Percentiles rank a stretch among this genome's conserved stretches.
phyloP scores from a whole-genome alignment of 1,140 invertebrate species.

The Dryas iulia region DNA sequence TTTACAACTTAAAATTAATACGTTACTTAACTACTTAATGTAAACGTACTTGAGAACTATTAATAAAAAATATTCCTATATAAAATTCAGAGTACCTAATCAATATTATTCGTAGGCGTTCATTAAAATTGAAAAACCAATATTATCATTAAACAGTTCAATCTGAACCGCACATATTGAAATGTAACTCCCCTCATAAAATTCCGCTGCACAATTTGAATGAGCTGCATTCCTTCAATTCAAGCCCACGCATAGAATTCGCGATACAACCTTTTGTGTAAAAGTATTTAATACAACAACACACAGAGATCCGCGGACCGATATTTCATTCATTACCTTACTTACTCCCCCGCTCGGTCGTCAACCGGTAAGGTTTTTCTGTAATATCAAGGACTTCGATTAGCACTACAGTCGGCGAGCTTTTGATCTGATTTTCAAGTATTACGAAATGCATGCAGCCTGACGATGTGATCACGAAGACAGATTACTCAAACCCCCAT shows the following conservation, averaged over 20 bases:
- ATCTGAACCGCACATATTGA: conserved; percentile 33
- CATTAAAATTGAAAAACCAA: conserved; percentile 33
- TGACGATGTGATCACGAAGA: conserved; percentile 54
- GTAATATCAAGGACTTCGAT: conserved; percentile 65
- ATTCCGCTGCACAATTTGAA: conserved; percentile 50
- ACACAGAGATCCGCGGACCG: conserved; percentile 66
- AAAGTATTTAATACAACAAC: conserved; percentile 70
- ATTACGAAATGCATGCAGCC: conserved; percentile 54
- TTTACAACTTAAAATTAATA: no score
- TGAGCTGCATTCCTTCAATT: conserved; percentile 51
- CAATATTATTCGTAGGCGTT: neutral
- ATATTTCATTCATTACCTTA: conserved; percentile 65
- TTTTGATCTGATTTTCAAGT: conserved; percentile 67
- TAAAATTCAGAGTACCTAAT: neutral
- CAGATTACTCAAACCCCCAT: conserved; percentile 49
- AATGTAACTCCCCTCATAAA: conserved; percentile 45
- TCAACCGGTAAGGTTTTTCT: conserved; percentile 51
- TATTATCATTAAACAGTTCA: conserved; percentile 48
- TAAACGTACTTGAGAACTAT: no score
- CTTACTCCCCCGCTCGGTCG: conserved; percentile 55
- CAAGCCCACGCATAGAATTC: conserved; percentile 58
- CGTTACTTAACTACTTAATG: no score
- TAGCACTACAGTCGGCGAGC: conserved; percentile 66
- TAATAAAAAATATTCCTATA: no score
- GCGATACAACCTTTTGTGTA: conserved; percentile 51